These are phyloP conservation scores for Cancer borealis DNA, from an alignment of 2,888 invertebrate genomes.

Conservation along the genomic window DNA sequence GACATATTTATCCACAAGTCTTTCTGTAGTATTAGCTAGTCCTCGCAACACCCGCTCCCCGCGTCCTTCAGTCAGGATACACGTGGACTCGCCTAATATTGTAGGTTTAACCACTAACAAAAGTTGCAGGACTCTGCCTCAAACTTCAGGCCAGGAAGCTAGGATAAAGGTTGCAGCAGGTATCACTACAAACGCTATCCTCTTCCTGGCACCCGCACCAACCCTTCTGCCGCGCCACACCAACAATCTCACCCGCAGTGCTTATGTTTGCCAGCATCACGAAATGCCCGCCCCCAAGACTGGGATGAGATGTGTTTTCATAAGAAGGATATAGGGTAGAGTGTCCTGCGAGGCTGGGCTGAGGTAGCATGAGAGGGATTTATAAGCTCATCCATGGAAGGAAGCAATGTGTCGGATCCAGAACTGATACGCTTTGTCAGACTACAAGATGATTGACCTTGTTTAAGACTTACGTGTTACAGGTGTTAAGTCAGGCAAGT, in stretches of 20 bases:
- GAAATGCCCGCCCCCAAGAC: background rate
- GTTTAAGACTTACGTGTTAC: background rate
- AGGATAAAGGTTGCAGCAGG: conserved; percentile 44
- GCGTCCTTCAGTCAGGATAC: background rate
- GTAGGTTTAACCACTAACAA: conserved; percentile 32
- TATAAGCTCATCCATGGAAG: background rate
- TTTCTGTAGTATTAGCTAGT: conserved; percentile 36
- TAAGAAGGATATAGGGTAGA: background rate
- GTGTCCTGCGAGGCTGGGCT: background rate
- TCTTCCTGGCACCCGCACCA: background rate
- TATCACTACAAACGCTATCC: background rate
- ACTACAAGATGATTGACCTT: background rate
- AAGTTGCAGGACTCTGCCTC: conserved; percentile 36
- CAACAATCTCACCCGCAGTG: background rate
- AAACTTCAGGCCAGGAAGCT: conserved; percentile 51
- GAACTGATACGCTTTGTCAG: background rate
- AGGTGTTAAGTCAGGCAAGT: background rate
- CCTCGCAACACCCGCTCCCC: background rate
- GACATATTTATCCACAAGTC: background rate
- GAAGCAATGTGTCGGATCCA: background rate
- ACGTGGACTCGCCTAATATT: background rate
- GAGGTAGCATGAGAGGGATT: background rate
- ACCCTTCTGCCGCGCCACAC: background rate
- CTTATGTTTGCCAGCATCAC: background rate
- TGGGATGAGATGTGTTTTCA: background rate